Percentiles rank a stretch among this genome's conserved stretches.
Conservation (phyloP, 2,113 vertebrate species). For the Pipa parva region DNA sequence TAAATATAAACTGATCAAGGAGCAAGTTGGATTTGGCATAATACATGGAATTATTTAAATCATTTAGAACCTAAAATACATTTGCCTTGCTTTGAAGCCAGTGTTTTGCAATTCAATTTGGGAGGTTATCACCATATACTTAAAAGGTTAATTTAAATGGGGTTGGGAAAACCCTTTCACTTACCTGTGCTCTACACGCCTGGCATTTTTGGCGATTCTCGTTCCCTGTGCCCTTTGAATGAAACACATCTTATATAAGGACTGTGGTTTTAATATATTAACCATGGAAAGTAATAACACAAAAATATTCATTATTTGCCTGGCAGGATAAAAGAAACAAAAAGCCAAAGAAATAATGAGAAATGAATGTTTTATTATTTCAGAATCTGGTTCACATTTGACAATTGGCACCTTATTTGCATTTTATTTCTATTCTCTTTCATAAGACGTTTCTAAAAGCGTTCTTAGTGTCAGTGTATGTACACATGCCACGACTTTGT, state of each 20-base stretch:
- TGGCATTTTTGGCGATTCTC: conserved; percentile 49
- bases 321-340: conserved; percentile 43
- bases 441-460: conserved; percentile 47
- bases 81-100: no score
- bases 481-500: background rate
- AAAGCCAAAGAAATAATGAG: conserved; percentile 49
- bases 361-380: conserved; percentile 45
- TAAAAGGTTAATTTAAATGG: no score
- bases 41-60: no score
- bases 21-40: no score
- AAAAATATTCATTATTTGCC: conserved; percentile 44
- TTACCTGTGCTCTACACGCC: conserved; percentile 60
- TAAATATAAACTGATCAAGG: no score
- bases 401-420: conserved; percentile 49
- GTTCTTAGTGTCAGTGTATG: conserved; percentile 44
- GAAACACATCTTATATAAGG: conserved; percentile 46
- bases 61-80: no score
- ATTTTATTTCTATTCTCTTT: conserved; percentile 48
- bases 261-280: conserved; percentile 44
- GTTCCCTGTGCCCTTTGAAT: conserved; percentile 52
- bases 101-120: no score
- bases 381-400: conserved; percentile 54
- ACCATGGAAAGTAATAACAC: conserved; percentile 44
- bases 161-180: no score
- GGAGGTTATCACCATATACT: no score